Evolutionary conservation across 2,797 vertebrate genomes (phyloP), one percentile per base, ranked within the genome.

Genomic region (Enteromius afrohamiltoni): DNA sequence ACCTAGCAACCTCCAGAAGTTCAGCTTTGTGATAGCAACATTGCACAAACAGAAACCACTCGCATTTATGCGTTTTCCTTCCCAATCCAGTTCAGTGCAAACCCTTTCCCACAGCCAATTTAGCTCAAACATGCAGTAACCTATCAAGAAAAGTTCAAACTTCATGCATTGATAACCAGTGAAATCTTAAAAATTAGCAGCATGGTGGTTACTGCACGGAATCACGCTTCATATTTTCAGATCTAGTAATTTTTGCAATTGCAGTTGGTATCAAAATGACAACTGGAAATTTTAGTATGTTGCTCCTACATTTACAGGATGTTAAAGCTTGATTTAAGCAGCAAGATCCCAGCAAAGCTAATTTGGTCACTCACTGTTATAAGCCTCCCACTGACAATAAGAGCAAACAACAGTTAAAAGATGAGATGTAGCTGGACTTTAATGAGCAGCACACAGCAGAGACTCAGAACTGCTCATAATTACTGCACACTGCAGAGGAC

Each of bases 381-480:
- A 10, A 51, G 45, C 68, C 77, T 65, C 64, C 60, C 31, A 29
- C 80, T 31, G 69, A 47, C 49, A 62, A 26, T 8, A 67, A 3
- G 1, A 1, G 4, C 60, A 69, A 75, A 78, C 79, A 81, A 82
- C 67, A 81, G 78, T 77, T 83, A 80, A 83, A 79, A 85, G 83
- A 83, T 80, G 55, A 82, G 80, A 79, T 74, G 53, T 79, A 81
- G 78, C 81, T 78, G 64, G 51, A 83, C 77, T 85, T 83, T 85
- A 88, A 88, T 77, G 77, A 88, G 80, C 69, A 86, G 69, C 86
- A 86, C 80, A 64, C 79, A 85, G 84, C 86, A 82, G 51, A 67
- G 87, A 81, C 68, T 89, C 74, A 73, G 71, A 83, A 84, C 78
- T 77, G 88, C 86, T 82, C 53, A 68, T 89, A 89, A 89, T 93